These are phyloP conservation scores for Nysson spinosus DNA, from an alignment of 2,888 invertebrate genomes.

Conservation along the genomic window DNA sequence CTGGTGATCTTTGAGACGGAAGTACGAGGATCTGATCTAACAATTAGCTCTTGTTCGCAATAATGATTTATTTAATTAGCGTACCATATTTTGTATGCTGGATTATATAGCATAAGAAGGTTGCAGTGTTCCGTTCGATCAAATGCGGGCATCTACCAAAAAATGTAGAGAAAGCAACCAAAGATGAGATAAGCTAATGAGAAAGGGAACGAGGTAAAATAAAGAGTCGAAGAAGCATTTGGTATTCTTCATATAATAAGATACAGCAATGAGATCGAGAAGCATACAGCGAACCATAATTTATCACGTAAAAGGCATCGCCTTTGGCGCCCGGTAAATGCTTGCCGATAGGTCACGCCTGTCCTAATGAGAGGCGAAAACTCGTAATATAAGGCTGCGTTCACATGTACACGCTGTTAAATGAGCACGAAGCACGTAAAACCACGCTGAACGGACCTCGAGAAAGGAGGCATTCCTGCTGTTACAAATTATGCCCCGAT, in stretches of 20 bases:
- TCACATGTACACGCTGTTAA: conserved; percentile 24
- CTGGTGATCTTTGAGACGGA: too few species aligned
- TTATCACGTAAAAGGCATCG: conserved; percentile 63
- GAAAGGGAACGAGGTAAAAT: conserved; percentile 10
- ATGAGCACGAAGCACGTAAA: conserved; percentile 9
- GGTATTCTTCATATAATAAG: conserved; percentile 51
- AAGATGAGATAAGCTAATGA: too few species aligned
- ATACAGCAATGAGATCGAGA: conserved; percentile 45
- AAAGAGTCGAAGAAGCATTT: not conserved
- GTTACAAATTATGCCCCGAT: conserved; percentile 39
- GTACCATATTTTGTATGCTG: too few species aligned
- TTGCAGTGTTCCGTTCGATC: too few species aligned
- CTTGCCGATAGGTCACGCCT: conserved; percentile 60
- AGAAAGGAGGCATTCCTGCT: conserved; percentile 14
- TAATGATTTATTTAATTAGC: too few species aligned
- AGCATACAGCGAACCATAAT: conserved; percentile 52
- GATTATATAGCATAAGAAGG: too few species aligned
- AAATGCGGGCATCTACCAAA: too few species aligned
- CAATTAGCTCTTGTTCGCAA: too few species aligned
- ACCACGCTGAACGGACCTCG: not conserved
- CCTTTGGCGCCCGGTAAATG: conserved; percentile 56
- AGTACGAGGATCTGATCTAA: too few species aligned
- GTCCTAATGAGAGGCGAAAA: conserved; percentile 57
- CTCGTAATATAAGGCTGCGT: conserved; percentile 21
- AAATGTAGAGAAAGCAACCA: too few species aligned